A percentile compares a stretch with the other conserved stretches of the same genome.
These are phyloP conservation scores for Macropis europaea DNA, from an alignment of 2,888 invertebrate genomes.

Conservation along the genomic window DNA sequence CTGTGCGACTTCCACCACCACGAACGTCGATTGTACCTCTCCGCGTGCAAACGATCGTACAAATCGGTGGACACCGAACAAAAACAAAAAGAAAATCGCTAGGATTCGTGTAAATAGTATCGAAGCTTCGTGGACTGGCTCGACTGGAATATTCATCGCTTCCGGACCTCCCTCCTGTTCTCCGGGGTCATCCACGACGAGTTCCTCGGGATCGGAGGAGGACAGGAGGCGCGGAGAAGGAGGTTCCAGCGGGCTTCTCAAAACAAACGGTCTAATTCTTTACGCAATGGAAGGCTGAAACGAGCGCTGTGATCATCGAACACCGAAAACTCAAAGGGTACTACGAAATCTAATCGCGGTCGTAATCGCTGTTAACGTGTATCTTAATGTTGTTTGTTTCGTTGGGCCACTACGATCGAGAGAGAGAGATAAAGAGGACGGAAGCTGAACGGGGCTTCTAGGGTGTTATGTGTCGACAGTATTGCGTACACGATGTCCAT, in stretches of 20 bases:
- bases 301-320: slow-evolving; percentile 75
- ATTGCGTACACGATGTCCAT: slow-evolving; percentile 50
- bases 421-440: not conserved
- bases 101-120: slow-evolving; percentile 49
- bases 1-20: no score
- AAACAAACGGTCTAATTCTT: slow-evolving; percentile 62
- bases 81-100: no score
- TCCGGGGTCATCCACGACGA: not conserved
- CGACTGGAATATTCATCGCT: slow-evolving; percentile 16
- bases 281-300: slow-evolving; percentile 72
- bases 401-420: slow-evolving; percentile 21
- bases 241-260: slow-evolving; percentile 28
- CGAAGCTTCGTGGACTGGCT: slow-evolving; percentile 34
- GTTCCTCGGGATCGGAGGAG: no score
- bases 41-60: slow-evolving; percentile 47
- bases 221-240: not conserved
- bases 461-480: slow-evolving; percentile 43
- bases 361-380: slow-evolving; percentile 57
- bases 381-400: slow-evolving; percentile 53
- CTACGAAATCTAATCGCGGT: slow-evolving; percentile 66
- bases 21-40: slow-evolving; percentile 40
- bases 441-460: not conserved
- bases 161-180: not conserved
- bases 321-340: slow-evolving; percentile 74
- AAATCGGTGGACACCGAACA: slow-evolving; percentile 43